Base-by-base conservation (phyloP, 2,113 vertebrate species). In the Anhinga rufa region DNA sequence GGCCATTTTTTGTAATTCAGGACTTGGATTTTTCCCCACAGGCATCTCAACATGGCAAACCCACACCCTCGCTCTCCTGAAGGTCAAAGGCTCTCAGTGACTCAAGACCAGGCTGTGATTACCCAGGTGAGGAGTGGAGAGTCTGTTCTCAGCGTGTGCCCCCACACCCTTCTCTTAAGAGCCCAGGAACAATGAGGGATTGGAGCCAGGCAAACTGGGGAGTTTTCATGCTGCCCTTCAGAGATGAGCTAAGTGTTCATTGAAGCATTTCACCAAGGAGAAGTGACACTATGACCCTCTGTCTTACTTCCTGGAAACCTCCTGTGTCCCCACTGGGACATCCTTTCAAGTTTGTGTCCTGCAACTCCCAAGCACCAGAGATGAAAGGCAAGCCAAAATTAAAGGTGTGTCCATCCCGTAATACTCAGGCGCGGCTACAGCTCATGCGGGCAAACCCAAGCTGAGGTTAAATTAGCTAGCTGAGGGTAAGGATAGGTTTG, bases 351-450 rank as follows among this genome's bases (percentile, higher is more conserved):
- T 19, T 9, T 14, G 26, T 2, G 21, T 69, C 55, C 76, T 21
- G 34, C 34, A 80, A 31, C 57, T 87, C 57, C 52, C 61, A 40
- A 65, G 55, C 44, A 44, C 3, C 19, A 12, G 52, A 34, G 71
- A 93, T 91, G 84, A 95, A 93, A 96, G 64, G 34, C 21, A 28
- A 88, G 52, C 38, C 87, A 54, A 76, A 92, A 92, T 86, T 49
- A 36, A 25, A 72, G 95, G 91, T 46, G 88, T 40, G 77, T 19
- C 78, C 21, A 1, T 4, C 34, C 28, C 26, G 32, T 62, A 83
- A 93, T 24, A 19, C 82, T n/a, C 72, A 44, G 95, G 93, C 0
- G 93, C 28, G 91, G 85, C 68, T 55, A 42, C 75, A 57, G 58
- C 13, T 88, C 44, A 54, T 0, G 4, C 1, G 0, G 58, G 60